These are phyloP conservation scores for Thysanoteuthis rhombus DNA, from an alignment of 2,888 invertebrate genomes.

Conservation along the genomic window DNA sequence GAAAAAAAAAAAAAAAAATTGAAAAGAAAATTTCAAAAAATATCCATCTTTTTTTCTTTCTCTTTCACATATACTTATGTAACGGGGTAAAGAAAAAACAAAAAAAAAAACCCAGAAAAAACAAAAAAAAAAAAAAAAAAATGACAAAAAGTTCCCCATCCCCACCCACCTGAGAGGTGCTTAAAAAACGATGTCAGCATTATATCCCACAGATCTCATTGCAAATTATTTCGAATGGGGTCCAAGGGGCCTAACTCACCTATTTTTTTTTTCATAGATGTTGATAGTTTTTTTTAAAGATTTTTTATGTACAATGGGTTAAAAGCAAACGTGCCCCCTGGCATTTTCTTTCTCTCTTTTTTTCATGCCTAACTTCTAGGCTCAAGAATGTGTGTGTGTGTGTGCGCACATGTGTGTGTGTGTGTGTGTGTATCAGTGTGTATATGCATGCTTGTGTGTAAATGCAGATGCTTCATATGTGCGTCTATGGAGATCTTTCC, in stretches of 20 bases:
- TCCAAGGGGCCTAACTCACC: background rate
- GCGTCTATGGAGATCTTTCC: background rate
- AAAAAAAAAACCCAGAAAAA: background rate
- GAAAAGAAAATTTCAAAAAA: background rate
- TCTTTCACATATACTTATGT: background rate
- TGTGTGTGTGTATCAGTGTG: background rate
- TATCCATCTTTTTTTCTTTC: background rate
- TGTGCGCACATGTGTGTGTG: background rate
- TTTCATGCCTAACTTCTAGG: too few relatives aligned
- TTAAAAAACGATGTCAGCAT: too few relatives aligned
- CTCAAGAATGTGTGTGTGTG: background rate
- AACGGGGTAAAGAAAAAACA: background rate
- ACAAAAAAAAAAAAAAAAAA: background rate
- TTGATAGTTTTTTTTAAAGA: background rate
- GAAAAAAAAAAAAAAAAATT: background rate
- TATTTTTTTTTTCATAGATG: background rate
- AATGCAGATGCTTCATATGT: background rate
- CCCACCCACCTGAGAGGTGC: background rate
- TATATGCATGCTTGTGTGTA: background rate
- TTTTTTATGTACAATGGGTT: too few relatives aligned
- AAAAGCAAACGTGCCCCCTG: too few relatives aligned
- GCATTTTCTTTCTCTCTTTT: too few relatives aligned
- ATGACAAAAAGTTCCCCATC: background rate
- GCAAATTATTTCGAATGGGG: background rate
- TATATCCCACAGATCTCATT: background rate